phyloP scores from a whole-genome alignment of 2,888 invertebrate genomes.

The Pyrocoelia pectoralis region DNA sequence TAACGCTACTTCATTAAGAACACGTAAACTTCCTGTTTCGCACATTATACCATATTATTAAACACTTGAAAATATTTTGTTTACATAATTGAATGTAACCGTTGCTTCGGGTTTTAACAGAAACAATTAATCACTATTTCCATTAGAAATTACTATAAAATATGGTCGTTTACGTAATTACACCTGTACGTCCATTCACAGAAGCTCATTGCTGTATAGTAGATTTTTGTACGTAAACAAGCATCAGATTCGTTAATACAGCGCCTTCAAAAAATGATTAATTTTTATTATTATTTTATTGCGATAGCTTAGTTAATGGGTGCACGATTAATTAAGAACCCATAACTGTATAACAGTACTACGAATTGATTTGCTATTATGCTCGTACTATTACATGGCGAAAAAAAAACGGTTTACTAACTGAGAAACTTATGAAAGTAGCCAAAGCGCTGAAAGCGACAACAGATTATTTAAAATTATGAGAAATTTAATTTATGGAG shows the following conservation, averaged over 20 bases:
- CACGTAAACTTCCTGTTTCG: conserved; percentile 29
- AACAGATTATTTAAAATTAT: conserved; percentile 16
- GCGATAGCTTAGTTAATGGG: conserved; percentile 3
- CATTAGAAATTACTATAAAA: conserved; percentile 12
- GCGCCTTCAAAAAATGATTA: conserved; percentile 5
- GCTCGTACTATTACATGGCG: neutral
- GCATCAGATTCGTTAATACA: neutral
- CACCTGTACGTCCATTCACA: neutral
- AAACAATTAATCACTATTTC: conserved; percentile 30
- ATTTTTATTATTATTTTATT: conserved; percentile 12
- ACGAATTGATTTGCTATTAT: conserved; percentile 13
- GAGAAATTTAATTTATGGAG: conserved; percentile 21
- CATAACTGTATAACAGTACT: conserved; percentile 8
- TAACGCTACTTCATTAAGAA: conserved; percentile 25
- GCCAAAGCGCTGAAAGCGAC: conserved; percentile 10
- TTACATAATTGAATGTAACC: conserved; percentile 23
- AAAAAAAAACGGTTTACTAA: neutral
- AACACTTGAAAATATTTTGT: conserved; percentile 23
- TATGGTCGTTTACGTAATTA: conserved; percentile 16
- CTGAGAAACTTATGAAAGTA: conserved; percentile 14
- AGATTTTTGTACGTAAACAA: neutral
- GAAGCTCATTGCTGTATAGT: neutral
- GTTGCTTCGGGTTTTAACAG: conserved; percentile 9
- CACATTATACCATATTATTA: conserved; percentile 26
- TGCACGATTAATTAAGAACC: conserved; percentile 15